A percentile compares a stretch with the other conserved stretches of the same genome.
phyloP scores from a whole-genome alignment of 2,113 vertebrate genomes.

The Thermophis baileyi region DNA sequence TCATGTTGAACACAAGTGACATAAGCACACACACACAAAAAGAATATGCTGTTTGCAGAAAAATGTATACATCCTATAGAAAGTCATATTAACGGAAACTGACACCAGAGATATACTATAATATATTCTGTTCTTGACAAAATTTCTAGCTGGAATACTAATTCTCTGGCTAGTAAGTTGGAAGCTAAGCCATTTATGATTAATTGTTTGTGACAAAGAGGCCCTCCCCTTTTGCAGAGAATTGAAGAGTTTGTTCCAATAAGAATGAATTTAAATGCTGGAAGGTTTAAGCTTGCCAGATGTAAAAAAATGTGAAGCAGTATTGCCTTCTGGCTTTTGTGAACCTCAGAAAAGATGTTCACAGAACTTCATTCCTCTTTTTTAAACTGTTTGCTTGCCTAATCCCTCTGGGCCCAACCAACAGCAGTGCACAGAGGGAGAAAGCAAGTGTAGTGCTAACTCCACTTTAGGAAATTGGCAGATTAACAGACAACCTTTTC shows the following conservation, averaged over 20 bases:
- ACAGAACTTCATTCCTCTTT: background rate
- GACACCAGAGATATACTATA: conserved; percentile 27
- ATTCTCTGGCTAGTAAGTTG: background rate
- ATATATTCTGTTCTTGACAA: conserved; percentile 11
- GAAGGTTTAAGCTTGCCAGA: background rate
- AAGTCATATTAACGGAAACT: conserved; percentile 35
- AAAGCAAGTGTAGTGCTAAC: no score
- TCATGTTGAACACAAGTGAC: conserved; percentile 5
- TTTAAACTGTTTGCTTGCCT: background rate
- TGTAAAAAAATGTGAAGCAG: background rate
- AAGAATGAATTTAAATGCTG: background rate
- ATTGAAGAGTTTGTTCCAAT: background rate
- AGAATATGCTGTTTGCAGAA: conserved; percentile 17
- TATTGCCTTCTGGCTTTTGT: background rate
- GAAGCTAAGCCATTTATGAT: background rate
- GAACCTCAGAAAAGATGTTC: background rate
- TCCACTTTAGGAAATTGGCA: background rate
- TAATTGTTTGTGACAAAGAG: conserved; percentile 17
- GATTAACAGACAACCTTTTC: background rate
- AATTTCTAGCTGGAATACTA: conserved; percentile 13
- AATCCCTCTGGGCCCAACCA: no score
- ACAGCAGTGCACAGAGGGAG: background rate
- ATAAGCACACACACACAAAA: background rate
- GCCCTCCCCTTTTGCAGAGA: background rate
- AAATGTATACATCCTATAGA: background rate